Conservation (phyloP, 1,140 invertebrate genomes). For the Drosophila takahashii region DNA sequence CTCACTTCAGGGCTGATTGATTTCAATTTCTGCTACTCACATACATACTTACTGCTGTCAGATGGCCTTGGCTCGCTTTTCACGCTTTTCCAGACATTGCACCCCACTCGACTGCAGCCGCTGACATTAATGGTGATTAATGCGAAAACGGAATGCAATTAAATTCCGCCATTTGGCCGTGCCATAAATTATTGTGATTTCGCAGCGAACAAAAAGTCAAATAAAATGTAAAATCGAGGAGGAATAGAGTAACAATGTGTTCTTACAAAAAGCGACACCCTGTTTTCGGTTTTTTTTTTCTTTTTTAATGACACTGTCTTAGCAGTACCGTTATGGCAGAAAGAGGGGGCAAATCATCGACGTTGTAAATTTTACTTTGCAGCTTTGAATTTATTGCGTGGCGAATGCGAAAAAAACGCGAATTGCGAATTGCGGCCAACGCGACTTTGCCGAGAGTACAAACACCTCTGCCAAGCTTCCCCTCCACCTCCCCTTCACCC, state of each 20-base stretch:
- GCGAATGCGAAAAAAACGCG: constrained; percentile 52
- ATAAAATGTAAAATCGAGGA: constrained; percentile 48
- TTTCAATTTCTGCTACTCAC: constrained; percentile 35
- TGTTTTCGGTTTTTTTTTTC: constrained; percentile 28
- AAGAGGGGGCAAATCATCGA: constrained; percentile 32
- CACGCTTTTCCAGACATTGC: constrained; percentile 77
- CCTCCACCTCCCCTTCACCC: background rate
- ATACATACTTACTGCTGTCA: background rate
- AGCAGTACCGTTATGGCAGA: constrained; percentile 67
- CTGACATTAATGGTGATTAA: constrained; percentile 82
- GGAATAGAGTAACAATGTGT: constrained; percentile 54
- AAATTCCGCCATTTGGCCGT: constrained; percentile 48
- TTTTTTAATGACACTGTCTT: constrained; percentile 55
- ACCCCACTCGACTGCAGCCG: constrained; percentile 41
- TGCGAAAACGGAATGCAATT: constrained; percentile 68
- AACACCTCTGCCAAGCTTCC: constrained; percentile 12
- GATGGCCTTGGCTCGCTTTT: constrained; percentile 75
- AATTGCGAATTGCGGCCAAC: constrained; percentile 50
- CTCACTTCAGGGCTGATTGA: constrained; percentile 65
- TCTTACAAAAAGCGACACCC: constrained; percentile 35
- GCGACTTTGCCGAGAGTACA: constrained; percentile 38
- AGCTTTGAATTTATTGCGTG: constrained; percentile 67
- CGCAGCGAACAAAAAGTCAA: constrained; percentile 8
- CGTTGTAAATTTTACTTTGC: constrained; percentile 65
- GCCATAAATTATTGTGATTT: constrained; percentile 78